Conservation (phyloP, 2,888 invertebrate genomes). For the Polymixis lichenea region DNA sequence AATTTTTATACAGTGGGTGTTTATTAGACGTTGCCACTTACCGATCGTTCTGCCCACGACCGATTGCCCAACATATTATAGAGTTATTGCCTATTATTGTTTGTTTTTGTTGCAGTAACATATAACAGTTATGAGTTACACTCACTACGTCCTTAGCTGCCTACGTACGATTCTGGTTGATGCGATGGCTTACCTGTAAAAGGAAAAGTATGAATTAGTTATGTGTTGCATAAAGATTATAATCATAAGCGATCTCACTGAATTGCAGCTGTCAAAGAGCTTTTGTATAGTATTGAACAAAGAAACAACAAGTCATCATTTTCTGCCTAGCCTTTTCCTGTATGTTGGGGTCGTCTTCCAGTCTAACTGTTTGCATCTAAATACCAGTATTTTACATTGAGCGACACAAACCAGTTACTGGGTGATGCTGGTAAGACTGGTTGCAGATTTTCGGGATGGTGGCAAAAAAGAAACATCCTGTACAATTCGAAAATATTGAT, state of each 20-base stretch:
- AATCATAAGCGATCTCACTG: not conserved
- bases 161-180: conserved; percentile 25
- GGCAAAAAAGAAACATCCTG: not conserved
- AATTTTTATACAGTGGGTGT: conserved; percentile 68
- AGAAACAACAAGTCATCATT: too few species aligned
- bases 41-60: conserved; percentile 66
- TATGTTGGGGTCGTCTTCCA: too few species aligned
- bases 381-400: too few species aligned
- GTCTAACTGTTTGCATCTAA: too few species aligned
- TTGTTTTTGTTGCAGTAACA: conserved; percentile 55
- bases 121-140: conserved; percentile 28
- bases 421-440: too few species aligned
- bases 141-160: conserved; percentile 35
- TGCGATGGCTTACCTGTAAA: conserved; percentile 55
- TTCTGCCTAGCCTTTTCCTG: too few species aligned
- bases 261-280: not conserved
- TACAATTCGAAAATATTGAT: too few species aligned
- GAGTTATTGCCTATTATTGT: conserved; percentile 57
- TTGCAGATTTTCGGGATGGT: too few species aligned
- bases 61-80: conserved; percentile 62
- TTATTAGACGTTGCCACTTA: conserved; percentile 69
- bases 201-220: conserved; percentile 31
- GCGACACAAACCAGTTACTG: too few species aligned
- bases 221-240: not conserved
- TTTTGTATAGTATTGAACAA: not conserved